These are phyloP conservation scores for Hyla sarda DNA, from an alignment of 2,113 vertebrate genomes.

Conservation along the genomic window DNA sequence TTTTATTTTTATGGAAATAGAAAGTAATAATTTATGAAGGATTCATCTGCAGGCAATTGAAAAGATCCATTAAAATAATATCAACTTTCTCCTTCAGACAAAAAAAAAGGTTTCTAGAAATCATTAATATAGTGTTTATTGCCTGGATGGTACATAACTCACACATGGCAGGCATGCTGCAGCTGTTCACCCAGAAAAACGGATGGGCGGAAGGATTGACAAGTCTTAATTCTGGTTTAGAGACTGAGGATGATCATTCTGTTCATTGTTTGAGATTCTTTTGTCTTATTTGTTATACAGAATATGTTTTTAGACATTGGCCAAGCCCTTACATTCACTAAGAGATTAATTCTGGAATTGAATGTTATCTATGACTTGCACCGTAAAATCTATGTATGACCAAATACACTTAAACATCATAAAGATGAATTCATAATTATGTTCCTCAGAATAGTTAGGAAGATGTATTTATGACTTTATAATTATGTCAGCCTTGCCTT, in stretches of 20 bases:
- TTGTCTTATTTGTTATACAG: too few species aligned
- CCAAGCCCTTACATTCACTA: too few species aligned
- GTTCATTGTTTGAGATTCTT: constrained; percentile 2
- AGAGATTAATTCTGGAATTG: too few species aligned
- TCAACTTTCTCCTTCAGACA: background rate
- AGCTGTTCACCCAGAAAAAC: background rate
- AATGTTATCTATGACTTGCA: too few species aligned
- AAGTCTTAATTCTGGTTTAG: background rate
- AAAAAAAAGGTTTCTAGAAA: background rate
- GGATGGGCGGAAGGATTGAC: background rate
- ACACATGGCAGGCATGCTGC: background rate
- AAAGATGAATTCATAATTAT: too few species aligned
- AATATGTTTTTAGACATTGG: too few species aligned
- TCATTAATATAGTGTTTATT: constrained; percentile 13
- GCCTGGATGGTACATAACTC: background rate
- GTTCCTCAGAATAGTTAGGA: too few species aligned
- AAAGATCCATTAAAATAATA: constrained; percentile 20
- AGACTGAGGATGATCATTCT: background rate
- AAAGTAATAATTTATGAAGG: constrained; percentile 1
- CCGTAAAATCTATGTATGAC: too few species aligned
- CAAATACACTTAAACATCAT: too few species aligned
- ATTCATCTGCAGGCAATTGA: constrained; percentile 14
- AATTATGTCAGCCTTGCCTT: too few species aligned
- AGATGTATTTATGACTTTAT: too few species aligned
- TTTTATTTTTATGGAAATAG: background rate